Percentiles rank a stretch among this genome's conserved stretches.
These are phyloP conservation scores for Rhinella marina DNA, from an alignment of 2,797 vertebrate genomes.

Conservation along the genomic window DNA sequence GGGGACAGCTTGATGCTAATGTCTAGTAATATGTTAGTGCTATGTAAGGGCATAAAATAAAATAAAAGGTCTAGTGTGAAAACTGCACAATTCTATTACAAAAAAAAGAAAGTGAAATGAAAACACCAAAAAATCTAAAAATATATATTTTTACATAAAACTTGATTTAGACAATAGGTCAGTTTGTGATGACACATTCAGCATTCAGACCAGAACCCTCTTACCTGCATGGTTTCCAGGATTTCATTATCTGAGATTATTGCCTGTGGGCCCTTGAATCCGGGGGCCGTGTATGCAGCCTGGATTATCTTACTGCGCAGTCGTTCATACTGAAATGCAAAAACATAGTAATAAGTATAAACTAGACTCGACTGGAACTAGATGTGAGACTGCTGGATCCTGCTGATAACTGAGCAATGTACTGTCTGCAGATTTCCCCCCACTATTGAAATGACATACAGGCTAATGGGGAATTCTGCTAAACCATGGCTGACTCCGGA, in stretches of 20 bases:
- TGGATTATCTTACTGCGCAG: constrained; percentile 72
- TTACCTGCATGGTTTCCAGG: constrained; percentile 74
- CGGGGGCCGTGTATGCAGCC: constrained; percentile 61
- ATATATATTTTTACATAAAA: too few relatives aligned
- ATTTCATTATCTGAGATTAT: constrained; percentile 68
- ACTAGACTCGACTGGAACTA: background rate
- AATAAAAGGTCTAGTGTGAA: too few relatives aligned
- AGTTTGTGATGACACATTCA: too few relatives aligned
- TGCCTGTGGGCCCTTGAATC: constrained; percentile 42
- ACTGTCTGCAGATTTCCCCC: background rate
- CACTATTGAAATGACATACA: background rate
- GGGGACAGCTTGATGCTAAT: too few relatives aligned
- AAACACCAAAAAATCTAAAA: too few relatives aligned
- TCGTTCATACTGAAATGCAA: constrained; percentile 71
- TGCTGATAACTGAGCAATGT: background rate
- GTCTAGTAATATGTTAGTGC: too few relatives aligned
- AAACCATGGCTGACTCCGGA: background rate
- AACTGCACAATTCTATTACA: too few relatives aligned
- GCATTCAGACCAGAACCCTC: background rate
- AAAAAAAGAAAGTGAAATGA: too few relatives aligned
- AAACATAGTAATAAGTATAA: too few relatives aligned
- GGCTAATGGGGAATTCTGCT: background rate
- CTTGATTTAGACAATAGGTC: too few relatives aligned
- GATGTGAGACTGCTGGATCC: background rate
- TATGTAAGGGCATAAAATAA: too few relatives aligned